Percentiles rank a stretch among this genome's conserved stretches.
Evolutionary conservation across 1,140 invertebrate species (phyloP).

Genomic region (Rhopalosiphum maidis): DNA sequence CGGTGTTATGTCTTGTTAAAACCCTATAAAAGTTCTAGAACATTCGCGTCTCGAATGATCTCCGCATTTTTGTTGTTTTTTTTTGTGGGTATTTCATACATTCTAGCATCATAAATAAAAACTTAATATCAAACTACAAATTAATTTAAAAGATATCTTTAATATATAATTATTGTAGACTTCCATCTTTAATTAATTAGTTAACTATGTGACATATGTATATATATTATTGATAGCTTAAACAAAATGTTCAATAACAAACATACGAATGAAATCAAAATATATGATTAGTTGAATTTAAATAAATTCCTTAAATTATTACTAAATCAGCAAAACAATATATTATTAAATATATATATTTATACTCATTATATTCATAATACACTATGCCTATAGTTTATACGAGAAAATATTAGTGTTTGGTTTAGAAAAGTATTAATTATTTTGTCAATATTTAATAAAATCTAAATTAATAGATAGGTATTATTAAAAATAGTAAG

Average conservation of each 20-base stretch:
- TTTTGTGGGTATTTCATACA: background rate
- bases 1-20: background rate
- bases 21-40: background rate
- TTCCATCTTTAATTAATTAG: background rate
- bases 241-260: background rate
- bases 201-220: too few species aligned
- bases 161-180: background rate
- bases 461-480: background rate
- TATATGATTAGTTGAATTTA: background rate
- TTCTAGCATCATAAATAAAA: background rate
- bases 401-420: background rate
- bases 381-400: background rate
- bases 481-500: background rate
- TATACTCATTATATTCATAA: background rate
- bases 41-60: background rate
- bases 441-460: background rate
- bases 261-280: background rate
- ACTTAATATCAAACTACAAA: too few species aligned
- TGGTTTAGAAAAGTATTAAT: background rate
- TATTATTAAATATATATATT: too few species aligned
- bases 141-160: background rate
- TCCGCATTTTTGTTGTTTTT: background rate
- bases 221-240: too few species aligned
- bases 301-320: background rate
- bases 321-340: background rate